Conservation (phyloP, 2,113 vertebrate species). For the Dipodomys spectabilis region DNA sequence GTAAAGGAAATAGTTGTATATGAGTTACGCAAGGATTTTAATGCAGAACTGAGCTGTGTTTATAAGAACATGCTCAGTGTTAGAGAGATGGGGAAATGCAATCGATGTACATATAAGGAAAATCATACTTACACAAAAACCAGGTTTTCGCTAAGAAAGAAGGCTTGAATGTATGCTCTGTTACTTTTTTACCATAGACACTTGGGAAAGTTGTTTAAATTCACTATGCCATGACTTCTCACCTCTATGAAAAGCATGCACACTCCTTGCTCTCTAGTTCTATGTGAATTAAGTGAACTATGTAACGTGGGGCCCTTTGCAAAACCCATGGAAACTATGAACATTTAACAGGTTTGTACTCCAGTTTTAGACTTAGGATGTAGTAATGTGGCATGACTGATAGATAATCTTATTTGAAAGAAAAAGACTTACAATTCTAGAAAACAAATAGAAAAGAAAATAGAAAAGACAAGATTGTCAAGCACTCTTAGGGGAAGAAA, state of each 20-base stretch:
- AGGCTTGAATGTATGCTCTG: background rate
- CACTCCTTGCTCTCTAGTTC: background rate
- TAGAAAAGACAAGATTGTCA: background rate
- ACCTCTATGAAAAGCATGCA: background rate
- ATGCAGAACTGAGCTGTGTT: background rate
- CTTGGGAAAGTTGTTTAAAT: background rate
- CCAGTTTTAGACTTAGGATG: background rate
- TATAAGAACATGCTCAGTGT: background rate
- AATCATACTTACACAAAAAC: background rate
- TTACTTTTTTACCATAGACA: constrained; percentile 1
- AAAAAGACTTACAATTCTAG: background rate
- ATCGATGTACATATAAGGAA: background rate
- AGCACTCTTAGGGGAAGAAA: too few species aligned
- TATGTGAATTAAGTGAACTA: background rate
- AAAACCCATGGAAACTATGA: background rate
- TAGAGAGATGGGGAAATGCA: background rate
- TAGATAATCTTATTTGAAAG: too few species aligned
- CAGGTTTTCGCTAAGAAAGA: background rate
- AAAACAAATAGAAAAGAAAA: background rate
- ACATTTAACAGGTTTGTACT: background rate
- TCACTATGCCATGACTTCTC: background rate
- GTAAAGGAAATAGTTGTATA: background rate
- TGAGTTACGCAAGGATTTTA: background rate
- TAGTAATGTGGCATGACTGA: too few species aligned
- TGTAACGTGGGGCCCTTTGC: background rate